Conservation (phyloP, 2,797 vertebrate species). For the Rhadinocentrus ornatus region DNA sequence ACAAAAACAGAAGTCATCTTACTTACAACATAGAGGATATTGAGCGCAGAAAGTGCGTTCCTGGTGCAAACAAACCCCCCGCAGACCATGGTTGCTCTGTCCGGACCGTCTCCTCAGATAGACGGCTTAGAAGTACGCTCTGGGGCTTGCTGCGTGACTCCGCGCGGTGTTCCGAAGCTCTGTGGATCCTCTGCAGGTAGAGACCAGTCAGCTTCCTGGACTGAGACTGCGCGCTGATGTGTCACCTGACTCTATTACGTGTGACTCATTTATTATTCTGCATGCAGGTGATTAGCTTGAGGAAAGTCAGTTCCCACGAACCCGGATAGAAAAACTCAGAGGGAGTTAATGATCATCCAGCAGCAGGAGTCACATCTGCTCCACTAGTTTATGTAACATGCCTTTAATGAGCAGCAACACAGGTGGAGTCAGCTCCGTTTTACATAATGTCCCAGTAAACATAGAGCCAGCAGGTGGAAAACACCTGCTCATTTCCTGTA, state of each 20-base stretch:
- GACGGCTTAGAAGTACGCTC: neutral
- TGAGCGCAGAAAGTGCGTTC: constrained; percentile 68
- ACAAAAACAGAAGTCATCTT: too few species aligned
- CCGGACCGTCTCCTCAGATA: neutral
- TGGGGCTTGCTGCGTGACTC: neutral
- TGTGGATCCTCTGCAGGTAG: constrained; percentile 12
- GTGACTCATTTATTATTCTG: constrained; percentile 1
- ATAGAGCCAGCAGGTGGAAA: too few species aligned
- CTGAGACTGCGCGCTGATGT: constrained; percentile 55
- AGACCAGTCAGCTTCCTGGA: constrained; percentile 6
- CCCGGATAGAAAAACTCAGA: too few species aligned
- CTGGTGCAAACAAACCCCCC: constrained; percentile 69
- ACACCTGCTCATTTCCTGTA: too few species aligned
- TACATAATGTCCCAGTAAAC: too few species aligned
- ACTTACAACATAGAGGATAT: constrained; percentile 62
- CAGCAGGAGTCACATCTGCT: too few species aligned
- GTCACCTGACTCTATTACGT: neutral
- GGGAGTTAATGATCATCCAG: too few species aligned
- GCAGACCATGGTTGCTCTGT: constrained; percentile 55
- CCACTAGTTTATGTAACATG: too few species aligned
- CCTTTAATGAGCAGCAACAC: too few species aligned
- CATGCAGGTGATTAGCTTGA: neutral
- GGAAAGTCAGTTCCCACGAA: too few species aligned
- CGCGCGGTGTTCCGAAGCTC: neutral
- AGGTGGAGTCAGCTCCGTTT: too few species aligned